Base-by-base conservation (phyloP, 2,797 vertebrate genomes). In the Sebastes paucispinis region DNA sequence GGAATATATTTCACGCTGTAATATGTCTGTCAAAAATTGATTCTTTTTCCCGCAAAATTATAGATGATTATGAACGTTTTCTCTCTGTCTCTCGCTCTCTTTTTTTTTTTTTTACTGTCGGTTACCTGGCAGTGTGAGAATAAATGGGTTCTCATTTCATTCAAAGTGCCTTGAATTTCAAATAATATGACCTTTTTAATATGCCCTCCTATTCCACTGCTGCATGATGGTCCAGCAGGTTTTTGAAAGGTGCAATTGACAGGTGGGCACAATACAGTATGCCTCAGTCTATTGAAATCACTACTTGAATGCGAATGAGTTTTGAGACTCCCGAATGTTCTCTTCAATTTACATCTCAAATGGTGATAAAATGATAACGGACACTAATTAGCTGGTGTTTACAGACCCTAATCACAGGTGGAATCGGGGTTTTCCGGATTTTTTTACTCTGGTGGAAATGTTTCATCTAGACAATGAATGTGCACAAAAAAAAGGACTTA, bases 181-280 rank as follows among this genome's bases (percentile, higher is more conserved):
- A 93, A 89, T 89, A 82, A 90, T 85, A 77, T 90, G 88, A 93
- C 90, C 91, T 94, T 93, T 95, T 92, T 90, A 93, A 88, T 92
- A 93, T 92, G 85, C 84, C 81, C 88, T 87, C 60, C 79, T 66
- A 52, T 84, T 82, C 79, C 72, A 69, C 78, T 16, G 75, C 77
- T 59, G 70, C 71, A 83, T 72, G 88, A 91, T 78, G 88, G 82
- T 84, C 81, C 85, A 60, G 75, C 83, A 70, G 87, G 58, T 92
- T 89, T 81, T 27, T 84, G 85, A 91, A 87, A 92, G 85, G 80
- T 88, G 72, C 88, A 83, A 90, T 78, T 91, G 91, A 87, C 90
- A 93, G 80, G 87, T 88, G 80, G 55, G 77, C 73, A 86, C 87
- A 86, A 85, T 88, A 87, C 88, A 85, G 84, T 88, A 83, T 64